phyloP scores from a whole-genome alignment of 2,888 invertebrate genomes.

The Eurytoma adleriae region DNA sequence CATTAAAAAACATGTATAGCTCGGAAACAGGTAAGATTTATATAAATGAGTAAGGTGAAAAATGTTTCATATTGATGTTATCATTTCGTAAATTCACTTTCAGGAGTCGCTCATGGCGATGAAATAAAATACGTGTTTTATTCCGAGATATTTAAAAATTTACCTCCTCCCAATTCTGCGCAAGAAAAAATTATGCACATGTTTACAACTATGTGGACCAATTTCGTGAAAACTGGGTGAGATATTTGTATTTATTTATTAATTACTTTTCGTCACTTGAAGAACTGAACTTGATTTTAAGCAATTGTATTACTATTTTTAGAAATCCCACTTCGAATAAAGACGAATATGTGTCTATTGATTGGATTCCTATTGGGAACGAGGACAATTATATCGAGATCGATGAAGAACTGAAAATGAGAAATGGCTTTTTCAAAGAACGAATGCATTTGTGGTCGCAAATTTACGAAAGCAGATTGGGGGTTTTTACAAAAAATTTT shows the following conservation, averaged over 20 bases:
- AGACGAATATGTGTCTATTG: conserved; percentile 67
- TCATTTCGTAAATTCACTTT: background rate
- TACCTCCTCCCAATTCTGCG: conserved; percentile 69
- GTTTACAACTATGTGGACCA: conserved; percentile 76
- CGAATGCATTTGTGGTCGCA: conserved; percentile 76
- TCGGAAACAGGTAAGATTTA: conserved; percentile 61
- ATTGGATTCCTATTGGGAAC: conserved; percentile 73
- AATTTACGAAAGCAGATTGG: conserved; percentile 70
- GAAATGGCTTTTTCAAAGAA: conserved; percentile 70
- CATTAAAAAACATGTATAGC: conserved; percentile 65
- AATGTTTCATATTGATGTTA: background rate
- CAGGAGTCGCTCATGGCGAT: conserved; percentile 77
- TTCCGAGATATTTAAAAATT: conserved; percentile 68
- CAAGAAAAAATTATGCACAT: conserved; percentile 71
- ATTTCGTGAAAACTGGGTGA: conserved; percentile 77
- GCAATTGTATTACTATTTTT: conserved; percentile 47
- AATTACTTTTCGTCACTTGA: background rate
- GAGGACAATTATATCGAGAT: conserved; percentile 74
- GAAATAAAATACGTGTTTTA: conserved; percentile 77
- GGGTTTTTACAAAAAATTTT: conserved; percentile 55
- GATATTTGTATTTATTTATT: conserved; percentile 46
- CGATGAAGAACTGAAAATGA: conserved; percentile 69
- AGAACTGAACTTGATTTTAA: background rate
- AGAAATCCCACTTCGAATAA: conserved; percentile 75
- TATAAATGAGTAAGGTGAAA: background rate